phyloP scores from a whole-genome alignment of 2,113 vertebrate genomes.

The Otis tarda region DNA sequence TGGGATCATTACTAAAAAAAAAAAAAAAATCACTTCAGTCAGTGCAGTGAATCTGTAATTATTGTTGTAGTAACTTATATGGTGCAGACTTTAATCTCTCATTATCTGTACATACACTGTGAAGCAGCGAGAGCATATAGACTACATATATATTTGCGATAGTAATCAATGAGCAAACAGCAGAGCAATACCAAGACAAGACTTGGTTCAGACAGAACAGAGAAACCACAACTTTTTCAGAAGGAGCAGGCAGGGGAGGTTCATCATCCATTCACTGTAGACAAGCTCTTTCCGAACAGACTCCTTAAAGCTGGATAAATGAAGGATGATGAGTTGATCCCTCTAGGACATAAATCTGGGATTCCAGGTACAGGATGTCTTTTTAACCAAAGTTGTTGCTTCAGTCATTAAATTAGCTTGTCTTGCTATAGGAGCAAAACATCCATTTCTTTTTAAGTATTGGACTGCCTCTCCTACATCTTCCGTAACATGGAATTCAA shows the following conservation, averaged over 20 bases:
- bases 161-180: background rate
- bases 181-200: background rate
- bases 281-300: background rate
- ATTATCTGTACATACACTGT: background rate
- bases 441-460: background rate
- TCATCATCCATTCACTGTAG: background rate
- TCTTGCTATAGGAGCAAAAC: background rate
- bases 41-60: background rate
- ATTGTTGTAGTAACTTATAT: background rate
- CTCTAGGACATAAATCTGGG: background rate
- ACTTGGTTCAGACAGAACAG: background rate
- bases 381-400: constrained; percentile 1
- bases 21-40: background rate
- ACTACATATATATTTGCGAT: background rate
- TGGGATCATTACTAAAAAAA: background rate
- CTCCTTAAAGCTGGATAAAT: background rate
- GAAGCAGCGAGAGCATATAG: background rate
- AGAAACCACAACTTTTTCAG: background rate
- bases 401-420: background rate
- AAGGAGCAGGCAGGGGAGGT: background rate
- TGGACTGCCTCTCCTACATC: background rate
- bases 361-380: background rate
- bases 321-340: background rate
- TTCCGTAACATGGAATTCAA: background rate
- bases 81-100: background rate